These are phyloP conservation scores for Habrosyne pyritoides DNA, from an alignment of 2,888 invertebrate species.

Conservation along the genomic window DNA sequence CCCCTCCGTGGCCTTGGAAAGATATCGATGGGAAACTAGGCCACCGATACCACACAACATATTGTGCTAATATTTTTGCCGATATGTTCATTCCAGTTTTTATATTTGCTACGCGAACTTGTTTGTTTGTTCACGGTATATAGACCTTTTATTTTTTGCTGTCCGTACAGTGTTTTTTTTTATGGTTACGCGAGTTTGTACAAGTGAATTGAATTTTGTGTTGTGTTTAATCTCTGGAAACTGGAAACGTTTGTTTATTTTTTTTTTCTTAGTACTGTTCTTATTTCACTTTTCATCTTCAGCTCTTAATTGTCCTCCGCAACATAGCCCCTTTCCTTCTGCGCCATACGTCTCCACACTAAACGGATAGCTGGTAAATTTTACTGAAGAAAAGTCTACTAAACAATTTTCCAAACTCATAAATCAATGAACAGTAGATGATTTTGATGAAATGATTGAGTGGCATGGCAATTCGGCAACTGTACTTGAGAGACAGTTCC, in stretches of 20 bases:
- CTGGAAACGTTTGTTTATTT: background rate
- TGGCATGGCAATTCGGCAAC: too few relatives aligned
- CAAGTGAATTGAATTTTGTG: conserved; percentile 5
- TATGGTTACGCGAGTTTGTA: conserved; percentile 1
- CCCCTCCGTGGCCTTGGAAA: conserved; percentile 45
- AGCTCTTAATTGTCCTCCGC: too few relatives aligned
- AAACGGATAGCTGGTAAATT: too few relatives aligned
- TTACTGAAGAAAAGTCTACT: too few relatives aligned
- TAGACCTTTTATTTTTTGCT: conserved; percentile 1
- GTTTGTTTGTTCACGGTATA: conserved; percentile 20
- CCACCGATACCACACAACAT: conserved; percentile 45
- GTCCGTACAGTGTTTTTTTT: conserved; percentile 2
- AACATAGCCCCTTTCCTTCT: too few relatives aligned
- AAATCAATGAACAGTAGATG: too few relatives aligned
- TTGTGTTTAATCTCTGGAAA: background rate
- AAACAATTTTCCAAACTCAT: too few relatives aligned
- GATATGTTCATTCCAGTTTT: conserved; percentile 39
- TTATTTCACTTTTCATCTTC: too few relatives aligned
- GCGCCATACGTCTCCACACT: too few relatives aligned
- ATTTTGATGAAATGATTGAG: too few relatives aligned
- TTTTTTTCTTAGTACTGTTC: too few relatives aligned
- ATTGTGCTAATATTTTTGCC: conserved; percentile 38
- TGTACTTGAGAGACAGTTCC: too few relatives aligned
- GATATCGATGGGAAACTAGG: conserved; percentile 59
- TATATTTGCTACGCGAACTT: conserved; percentile 33